Evolutionary conservation across 1,140 invertebrate genomes (phyloP).

Genomic region (Penaeus japonicus): DNA sequence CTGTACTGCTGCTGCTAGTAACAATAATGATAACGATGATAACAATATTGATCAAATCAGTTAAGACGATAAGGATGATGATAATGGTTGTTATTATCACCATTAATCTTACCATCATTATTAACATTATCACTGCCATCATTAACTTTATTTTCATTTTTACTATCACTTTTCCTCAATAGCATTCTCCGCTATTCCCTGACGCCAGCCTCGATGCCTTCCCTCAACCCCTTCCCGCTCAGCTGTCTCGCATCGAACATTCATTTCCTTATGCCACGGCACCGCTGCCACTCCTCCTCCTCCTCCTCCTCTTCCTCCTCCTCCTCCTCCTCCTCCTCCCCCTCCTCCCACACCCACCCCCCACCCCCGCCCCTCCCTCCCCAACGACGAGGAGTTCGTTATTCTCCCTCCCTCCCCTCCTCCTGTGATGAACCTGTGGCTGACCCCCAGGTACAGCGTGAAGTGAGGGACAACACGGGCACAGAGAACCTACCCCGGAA

Average conservation of each 20-base stretch:
- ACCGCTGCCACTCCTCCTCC: background rate
- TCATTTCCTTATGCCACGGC: background rate
- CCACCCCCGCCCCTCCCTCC: too few relatives aligned
- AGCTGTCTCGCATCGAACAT: background rate
- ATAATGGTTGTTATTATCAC: too few relatives aligned
- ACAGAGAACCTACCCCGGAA: constrained; percentile 65
- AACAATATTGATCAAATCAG: too few relatives aligned
- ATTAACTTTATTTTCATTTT: background rate
- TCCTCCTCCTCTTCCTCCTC: constrained; percentile 17
- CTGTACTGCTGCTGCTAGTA: too few relatives aligned
- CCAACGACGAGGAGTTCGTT: background rate
- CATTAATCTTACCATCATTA: constrained; percentile 1
- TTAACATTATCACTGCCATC: background rate
- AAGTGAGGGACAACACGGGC: constrained; percentile 61
- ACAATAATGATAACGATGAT: too few relatives aligned
- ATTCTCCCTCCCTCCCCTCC: background rate
- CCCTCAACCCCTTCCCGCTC: background rate
- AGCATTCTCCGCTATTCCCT: background rate
- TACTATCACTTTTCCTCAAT: background rate
- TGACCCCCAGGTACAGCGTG: constrained; percentile 64
- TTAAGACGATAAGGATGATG: too few relatives aligned
- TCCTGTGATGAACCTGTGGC: background rate
- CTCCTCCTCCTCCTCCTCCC: background rate
- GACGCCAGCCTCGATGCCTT: background rate
- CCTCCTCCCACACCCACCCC: background rate